Evolutionary conservation across 2,113 vertebrate genomes (phyloP), one percentile per base, ranked within the genome.

Genomic region (Hemibates koningsi): DNA sequence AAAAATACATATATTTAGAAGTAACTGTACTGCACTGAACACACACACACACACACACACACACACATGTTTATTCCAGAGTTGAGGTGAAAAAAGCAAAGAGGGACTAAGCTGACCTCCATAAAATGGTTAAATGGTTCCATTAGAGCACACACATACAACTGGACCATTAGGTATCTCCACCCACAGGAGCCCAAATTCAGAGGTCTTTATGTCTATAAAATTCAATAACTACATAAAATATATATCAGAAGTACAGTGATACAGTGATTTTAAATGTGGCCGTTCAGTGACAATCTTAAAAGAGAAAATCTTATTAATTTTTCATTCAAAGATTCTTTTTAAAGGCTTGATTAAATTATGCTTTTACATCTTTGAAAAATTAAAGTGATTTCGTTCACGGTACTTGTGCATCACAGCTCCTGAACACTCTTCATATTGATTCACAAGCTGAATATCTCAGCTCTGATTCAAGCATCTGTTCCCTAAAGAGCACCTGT

Each of bases 101-200:
- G 87, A 89, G 89, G 92, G 94, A 86, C 85, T 88, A 87, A 94
- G 92, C 95, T 95, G 92, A 96, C 94, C 93, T 86, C 81, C 38
- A 36, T 81, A 82, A 91, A 76, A 76, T 92, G 90, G 86, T 95
- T 92, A 95, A 94, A 95, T 88, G 89, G 87, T 89, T 32, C 83
- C 90, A 94, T 95, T 95, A 95, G 91, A 41, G 61, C 81, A 83
- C 85, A 73, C 50, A 81, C 54, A 89, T 8, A 32, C 3, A 50
- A 48, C 21, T 73, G 4, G 29, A 38, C 34, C 29, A 16, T 71
- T 36, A 16, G 36, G 27, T 21, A 17, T 63, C 9, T 6, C 63
- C 56, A 63, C n/a, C 19, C 57, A 76, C 83, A 56, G 52, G 32
- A 16, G 5, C n/a, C 19, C 29, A 38, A 68, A 68, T 68, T 21